Percentiles rank a stretch among this genome's conserved stretches.
phyloP scores from a whole-genome alignment of 2,888 invertebrate genomes.

The Drosophila stalkeri region DNA sequence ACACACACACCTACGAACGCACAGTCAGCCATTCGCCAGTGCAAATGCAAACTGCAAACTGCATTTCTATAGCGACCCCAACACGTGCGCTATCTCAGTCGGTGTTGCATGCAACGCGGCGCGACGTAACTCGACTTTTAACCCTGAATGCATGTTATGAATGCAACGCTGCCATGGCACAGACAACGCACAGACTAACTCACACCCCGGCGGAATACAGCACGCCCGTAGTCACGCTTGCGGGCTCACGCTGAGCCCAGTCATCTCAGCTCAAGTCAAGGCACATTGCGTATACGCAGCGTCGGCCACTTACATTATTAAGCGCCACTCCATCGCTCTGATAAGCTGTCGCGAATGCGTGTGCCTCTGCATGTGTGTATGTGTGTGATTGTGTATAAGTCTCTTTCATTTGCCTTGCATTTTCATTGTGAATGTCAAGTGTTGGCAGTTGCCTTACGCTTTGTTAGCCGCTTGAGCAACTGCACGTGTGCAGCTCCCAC shows the following conservation, averaged over 20 bases:
- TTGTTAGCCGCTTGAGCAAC: constrained; percentile 50
- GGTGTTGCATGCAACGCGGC: constrained; percentile 59
- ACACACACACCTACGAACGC: too few species aligned
- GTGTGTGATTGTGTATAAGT: constrained; percentile 18
- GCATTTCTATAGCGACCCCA: constrained; percentile 48
- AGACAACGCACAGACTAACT: constrained; percentile 68
- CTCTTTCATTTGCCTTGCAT: constrained; percentile 43
- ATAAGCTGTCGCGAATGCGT: constrained; percentile 66
- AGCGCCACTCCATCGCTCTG: constrained; percentile 61
- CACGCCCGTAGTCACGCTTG: not conserved
- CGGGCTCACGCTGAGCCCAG: constrained; percentile 16
- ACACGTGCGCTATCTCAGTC: constrained; percentile 74
- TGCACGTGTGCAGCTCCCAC: constrained; percentile 37
- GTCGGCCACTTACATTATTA: constrained; percentile 78
- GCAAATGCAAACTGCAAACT: constrained; percentile 26
- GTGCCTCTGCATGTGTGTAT: constrained; percentile 10
- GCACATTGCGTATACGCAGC: constrained; percentile 77
- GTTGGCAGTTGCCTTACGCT: constrained; percentile 68
- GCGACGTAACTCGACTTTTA: constrained; percentile 61
- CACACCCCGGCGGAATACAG: constrained; percentile 29
- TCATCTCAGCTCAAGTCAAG: constrained; percentile 23
- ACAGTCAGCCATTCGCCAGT: not conserved
- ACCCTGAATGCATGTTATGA: constrained; percentile 76
- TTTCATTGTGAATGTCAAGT: constrained; percentile 80
- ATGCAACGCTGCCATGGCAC: constrained; percentile 52